A percentile compares a stretch with the other conserved stretches of the same genome.
These are phyloP conservation scores for Siderastrea radians DNA, from an alignment of 92 coral and sea anemone genomes.

Conservation along the genomic window DNA sequence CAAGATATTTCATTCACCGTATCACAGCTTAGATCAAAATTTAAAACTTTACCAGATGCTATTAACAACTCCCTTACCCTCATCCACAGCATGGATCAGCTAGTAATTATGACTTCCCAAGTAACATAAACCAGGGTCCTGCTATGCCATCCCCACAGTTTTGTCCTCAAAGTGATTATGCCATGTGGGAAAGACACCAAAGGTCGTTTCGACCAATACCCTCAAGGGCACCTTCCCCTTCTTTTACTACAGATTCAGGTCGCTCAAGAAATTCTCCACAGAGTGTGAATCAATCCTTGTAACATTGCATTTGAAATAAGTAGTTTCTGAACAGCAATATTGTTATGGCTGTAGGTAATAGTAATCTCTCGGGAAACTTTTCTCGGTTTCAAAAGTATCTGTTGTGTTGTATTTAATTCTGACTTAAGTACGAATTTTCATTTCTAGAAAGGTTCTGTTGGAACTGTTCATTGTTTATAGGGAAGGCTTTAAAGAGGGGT, in stretches of 20 bases:
- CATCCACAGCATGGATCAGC: conserved; percentile 1
- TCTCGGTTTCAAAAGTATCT: background rate
- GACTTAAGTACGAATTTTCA: background rate
- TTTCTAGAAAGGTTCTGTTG: background rate
- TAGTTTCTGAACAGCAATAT: background rate
- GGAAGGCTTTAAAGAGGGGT: no score
- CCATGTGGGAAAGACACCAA: background rate
- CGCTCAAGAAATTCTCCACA: background rate
- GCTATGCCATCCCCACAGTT: background rate
- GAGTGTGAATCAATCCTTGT: conserved; percentile 5
- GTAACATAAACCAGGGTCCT: background rate
- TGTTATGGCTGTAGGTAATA: no score
- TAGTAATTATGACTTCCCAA: background rate
- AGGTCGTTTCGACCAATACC: conserved; percentile 12
- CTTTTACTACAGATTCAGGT: conserved; percentile 6
- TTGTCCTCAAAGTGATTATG: background rate
- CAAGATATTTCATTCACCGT: conserved; percentile 48
- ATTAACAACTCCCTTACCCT: background rate
- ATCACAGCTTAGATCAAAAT: conserved; percentile 54
- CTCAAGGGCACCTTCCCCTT: background rate
- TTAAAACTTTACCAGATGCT: conserved; percentile 1
- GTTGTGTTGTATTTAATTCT: conserved; percentile 3
- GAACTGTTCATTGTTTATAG: no score
- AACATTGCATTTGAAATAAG: background rate
- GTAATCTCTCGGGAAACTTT: no score